These are phyloP conservation scores for Neoseiulus cucumeris DNA, from an alignment of 1,140 invertebrate genomes.

Conservation along the genomic window DNA sequence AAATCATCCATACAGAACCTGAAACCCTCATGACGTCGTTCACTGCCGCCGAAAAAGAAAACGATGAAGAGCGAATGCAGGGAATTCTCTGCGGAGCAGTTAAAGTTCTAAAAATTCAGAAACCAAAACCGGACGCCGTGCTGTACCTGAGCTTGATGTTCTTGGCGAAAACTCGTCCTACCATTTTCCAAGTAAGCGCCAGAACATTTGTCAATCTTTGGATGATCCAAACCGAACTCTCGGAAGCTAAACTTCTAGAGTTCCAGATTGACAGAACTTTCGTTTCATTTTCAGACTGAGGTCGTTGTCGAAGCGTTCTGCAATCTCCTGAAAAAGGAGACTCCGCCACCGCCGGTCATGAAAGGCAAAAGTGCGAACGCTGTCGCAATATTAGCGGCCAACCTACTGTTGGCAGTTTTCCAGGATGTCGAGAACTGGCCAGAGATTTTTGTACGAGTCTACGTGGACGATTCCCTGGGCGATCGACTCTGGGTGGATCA, in stretches of 20 bases:
- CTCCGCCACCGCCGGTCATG: conserved; percentile 42
- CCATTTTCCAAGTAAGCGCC: conserved; percentile 39
- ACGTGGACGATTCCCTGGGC: conserved; percentile 77
- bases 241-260: too few species aligned
- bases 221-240: too few species aligned
- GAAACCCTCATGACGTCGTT: conserved; percentile 27
- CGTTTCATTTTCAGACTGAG: conserved; percentile 36
- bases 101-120: conserved; percentile 29
- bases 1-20: conserved; percentile 24
- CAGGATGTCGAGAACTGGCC: conserved; percentile 38
- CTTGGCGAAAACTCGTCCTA: conserved; percentile 55
- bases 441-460: conserved; percentile 40
- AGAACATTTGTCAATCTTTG: too few species aligned
- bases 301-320: conserved; percentile 52
- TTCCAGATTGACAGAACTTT: too few species aligned
- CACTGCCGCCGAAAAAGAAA: conserved; percentile 28
- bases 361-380: conserved; percentile 49
- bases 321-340: conserved; percentile 57
- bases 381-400: conserved; percentile 62
- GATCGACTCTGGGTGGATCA: conserved; percentile 83
- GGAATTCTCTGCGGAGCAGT: conserved; percentile 34
- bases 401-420: conserved; percentile 59
- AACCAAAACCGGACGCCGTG: conserved; percentile 51
- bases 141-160: conserved; percentile 56
- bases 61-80: conserved; percentile 31